phyloP scores from a whole-genome alignment of 2,888 invertebrate genomes.

The Pemphredon lugubris region DNA sequence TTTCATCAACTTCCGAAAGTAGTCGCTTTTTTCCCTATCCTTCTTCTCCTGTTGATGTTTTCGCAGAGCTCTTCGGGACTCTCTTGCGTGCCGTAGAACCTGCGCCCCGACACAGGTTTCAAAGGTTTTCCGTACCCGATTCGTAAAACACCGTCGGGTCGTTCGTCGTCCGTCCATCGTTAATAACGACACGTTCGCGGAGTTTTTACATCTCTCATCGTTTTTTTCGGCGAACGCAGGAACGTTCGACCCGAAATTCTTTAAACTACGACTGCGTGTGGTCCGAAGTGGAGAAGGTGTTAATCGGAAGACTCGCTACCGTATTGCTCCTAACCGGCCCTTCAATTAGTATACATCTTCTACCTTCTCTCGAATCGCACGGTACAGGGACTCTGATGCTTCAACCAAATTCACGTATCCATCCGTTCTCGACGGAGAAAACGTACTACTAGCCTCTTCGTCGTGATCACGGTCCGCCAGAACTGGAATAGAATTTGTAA shows the following conservation, averaged over 20 bases:
- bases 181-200: background rate
- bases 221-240: no score
- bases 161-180: background rate
- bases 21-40: slow-evolving; percentile 57
- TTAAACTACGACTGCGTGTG: slow-evolving; percentile 69
- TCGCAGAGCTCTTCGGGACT: slow-evolving; percentile 39
- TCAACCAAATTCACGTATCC: slow-evolving; percentile 40
- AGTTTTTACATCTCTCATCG: no score
- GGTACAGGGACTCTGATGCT: slow-evolving; percentile 36
- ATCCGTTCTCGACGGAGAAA: slow-evolving; percentile 17
- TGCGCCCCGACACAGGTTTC: slow-evolving; percentile 6
- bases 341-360: slow-evolving; percentile 79
- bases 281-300: slow-evolving; percentile 74
- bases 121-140: background rate
- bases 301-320: slow-evolving; percentile 76
- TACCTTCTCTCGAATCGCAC: slow-evolving; percentile 55
- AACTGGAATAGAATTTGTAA: no score
- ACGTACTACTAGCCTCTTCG: no score
- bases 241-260: slow-evolving; percentile 38
- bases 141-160: background rate
- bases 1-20: slow-evolving; percentile 74
- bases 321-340: slow-evolving; percentile 75
- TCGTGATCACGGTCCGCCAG: no score
- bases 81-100: slow-evolving; percentile 4
- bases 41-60: slow-evolving; percentile 52